Evolutionary conservation across 1,140 invertebrate genomes (phyloP), one percentile per base, ranked within the genome.

Genomic region (Hesperophylax magnus): DNA sequence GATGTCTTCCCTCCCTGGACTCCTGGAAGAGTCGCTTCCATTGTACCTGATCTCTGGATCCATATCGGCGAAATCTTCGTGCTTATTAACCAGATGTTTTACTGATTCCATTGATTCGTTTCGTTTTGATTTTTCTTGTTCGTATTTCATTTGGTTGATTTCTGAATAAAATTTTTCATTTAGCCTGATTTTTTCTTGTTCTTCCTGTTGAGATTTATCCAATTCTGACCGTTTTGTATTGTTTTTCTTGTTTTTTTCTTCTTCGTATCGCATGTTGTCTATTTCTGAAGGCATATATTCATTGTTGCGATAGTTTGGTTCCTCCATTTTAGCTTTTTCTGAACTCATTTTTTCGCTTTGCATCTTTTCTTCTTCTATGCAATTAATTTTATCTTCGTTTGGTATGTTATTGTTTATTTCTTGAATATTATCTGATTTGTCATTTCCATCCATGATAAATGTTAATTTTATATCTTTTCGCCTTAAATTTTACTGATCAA

Each of bases 21-120:
- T 76, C 14, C 47, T 53, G 39, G 69, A 72, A 52, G 69, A n/a
- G 69, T 72, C 69, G 34, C 69, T 72, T 14, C 47, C 69, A 14
- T 39, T 17, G 63, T 67, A 67, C 24, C 58, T 24, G 58, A n/a
- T 61, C 24, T 14, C 58, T 22, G 58, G 58, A 20, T 24, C 58
- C 11, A 24, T 15, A 22, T 24, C 24, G 3, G 58, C 39, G 11
- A 47, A 47, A 8, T 47, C 39, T 47, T 14, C 39, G 9, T 14
- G 39, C 11, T 47, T 47, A 14, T 47, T 47, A 2, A 11, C 39
- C 39, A 47, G 39, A 11, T 47, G 11, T 47, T 14, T 47, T 6
- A 8, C 39, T 47, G 39, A 6, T 14, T 47, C 39, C 39, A 14
- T 47, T n/a, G n/a, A n/a, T n/a, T n/a, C n/a, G n/a, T n/a, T n/a